Conservation (phyloP, 2,888 invertebrate genomes). For the Scrobipalpa costella region DNA sequence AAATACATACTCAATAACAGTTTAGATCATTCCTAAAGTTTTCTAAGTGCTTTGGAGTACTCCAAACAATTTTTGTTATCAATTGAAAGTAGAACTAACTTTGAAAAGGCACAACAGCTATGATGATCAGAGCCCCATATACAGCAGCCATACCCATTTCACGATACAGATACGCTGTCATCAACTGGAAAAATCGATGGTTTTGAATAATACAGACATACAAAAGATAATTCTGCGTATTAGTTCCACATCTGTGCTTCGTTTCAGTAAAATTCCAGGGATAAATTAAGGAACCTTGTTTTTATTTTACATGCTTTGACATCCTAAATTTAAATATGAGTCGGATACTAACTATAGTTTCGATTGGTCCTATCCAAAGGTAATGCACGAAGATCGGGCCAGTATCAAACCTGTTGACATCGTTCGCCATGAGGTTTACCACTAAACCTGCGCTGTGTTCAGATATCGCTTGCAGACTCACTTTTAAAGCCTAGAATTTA, state of each 20-base stretch:
- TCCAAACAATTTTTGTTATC: background rate
- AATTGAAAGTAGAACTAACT: conserved; percentile 47
- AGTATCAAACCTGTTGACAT: conserved; percentile 88
- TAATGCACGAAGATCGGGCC: conserved; percentile 86
- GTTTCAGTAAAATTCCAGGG: too few relatives aligned
- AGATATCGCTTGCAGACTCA: conserved; percentile 67
- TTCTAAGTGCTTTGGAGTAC: background rate
- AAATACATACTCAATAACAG: background rate
- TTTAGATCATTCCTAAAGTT: background rate
- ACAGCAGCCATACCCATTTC: conserved; percentile 78
- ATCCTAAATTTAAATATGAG: background rate
- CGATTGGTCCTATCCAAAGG: conserved; percentile 87
- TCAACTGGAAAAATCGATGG: conserved; percentile 50
- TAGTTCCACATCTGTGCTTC: too few relatives aligned
- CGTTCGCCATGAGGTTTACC: conserved; percentile 86
- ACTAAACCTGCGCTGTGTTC: conserved; percentile 74
- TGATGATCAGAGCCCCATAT: conserved; percentile 73
- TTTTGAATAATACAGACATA: background rate
- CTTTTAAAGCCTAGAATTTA: conserved; percentile 63
- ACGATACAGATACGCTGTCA: conserved; percentile 76
- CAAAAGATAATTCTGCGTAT: too few relatives aligned
- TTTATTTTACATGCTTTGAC: too few relatives aligned
- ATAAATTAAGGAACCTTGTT: too few relatives aligned
- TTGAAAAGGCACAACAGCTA: conserved; percentile 76
- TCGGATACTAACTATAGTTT: conserved; percentile 79